Evolutionary conservation across 2,888 invertebrate genomes (phyloP).

Genomic region (Parelbella ahira): DNA sequence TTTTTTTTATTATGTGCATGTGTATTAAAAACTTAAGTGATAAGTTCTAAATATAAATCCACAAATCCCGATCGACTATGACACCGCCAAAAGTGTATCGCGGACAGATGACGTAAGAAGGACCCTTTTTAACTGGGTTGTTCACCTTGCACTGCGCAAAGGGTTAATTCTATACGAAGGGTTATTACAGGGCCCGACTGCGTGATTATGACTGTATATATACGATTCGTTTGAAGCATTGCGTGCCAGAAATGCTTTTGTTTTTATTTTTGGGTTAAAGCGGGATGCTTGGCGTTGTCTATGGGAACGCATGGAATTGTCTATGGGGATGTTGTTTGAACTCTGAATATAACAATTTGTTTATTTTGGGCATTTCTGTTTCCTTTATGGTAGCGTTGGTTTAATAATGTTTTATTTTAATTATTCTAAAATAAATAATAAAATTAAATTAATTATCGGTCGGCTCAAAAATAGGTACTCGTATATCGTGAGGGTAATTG

Average conservation of each 20-base stretch:
- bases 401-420: conserved; percentile 32
- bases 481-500: no score
- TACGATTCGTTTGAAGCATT: conserved; percentile 46
- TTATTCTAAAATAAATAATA: not conserved
- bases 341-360: no score
- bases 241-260: conserved; percentile 60
- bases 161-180: conserved; percentile 73
- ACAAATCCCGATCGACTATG: conserved; percentile 13
- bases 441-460: no score
- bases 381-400: conserved; percentile 35
- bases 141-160: conserved; percentile 72
- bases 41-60: no score
- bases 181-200: conserved; percentile 54
- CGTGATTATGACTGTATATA: conserved; percentile 54
- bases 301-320: conserved; percentile 22
- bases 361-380: conserved; percentile 32
- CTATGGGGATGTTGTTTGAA: conserved; percentile 4
- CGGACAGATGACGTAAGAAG: conserved; percentile 40
- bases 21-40: no score
- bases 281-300: conserved; percentile 47
- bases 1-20: no score
- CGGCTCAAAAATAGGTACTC: no score
- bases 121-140: conserved; percentile 71
- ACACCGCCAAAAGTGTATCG: conserved; percentile 17
- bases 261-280: conserved; percentile 53